A percentile compares a stretch with the other conserved stretches of the same genome.
phyloP scores from a whole-genome alignment of 2,888 invertebrate genomes.

The Harpalus rufipes region DNA sequence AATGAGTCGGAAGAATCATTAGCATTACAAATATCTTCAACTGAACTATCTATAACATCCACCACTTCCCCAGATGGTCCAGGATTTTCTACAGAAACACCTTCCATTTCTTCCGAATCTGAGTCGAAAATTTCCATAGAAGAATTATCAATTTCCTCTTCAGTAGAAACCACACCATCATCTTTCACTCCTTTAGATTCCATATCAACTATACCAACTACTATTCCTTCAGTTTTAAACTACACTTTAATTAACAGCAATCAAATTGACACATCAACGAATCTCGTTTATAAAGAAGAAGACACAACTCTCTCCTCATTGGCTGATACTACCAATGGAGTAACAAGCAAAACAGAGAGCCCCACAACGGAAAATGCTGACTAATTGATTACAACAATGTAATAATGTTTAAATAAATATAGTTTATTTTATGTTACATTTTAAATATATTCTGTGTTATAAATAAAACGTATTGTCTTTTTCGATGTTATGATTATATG shows the following conservation, averaged over 20 bases:
- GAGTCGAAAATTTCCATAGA: background rate
- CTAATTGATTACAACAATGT: background rate
- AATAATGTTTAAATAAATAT: constrained; percentile 4
- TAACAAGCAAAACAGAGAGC: constrained; percentile 6
- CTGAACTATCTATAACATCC: background rate
- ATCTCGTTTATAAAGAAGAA: too few relatives aligned
- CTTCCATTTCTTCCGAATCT: background rate
- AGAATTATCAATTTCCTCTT: background rate
- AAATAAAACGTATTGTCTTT: background rate
- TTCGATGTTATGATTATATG: background rate
- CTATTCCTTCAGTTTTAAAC: too few relatives aligned
- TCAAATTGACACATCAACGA: too few relatives aligned
- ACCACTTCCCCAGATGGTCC: background rate
- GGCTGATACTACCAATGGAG: background rate
- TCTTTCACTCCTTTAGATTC: too few relatives aligned
- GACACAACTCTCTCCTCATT: background rate
- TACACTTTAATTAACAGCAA: too few relatives aligned
- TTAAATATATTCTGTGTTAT: constrained; percentile 34
- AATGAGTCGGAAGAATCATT: too few relatives aligned
- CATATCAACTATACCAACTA: too few relatives aligned
- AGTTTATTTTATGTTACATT: constrained; percentile 29
- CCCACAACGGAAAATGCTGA: constrained; percentile 6
- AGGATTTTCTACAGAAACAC: background rate
- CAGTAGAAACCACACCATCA: background rate
- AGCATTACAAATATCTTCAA: background rate